Percentiles rank a stretch among this genome's conserved stretches.
phyloP scores from a whole-genome alignment of 37 sponge, comb jelly and placozoan genomes.

The Geodia barretti region DNA sequence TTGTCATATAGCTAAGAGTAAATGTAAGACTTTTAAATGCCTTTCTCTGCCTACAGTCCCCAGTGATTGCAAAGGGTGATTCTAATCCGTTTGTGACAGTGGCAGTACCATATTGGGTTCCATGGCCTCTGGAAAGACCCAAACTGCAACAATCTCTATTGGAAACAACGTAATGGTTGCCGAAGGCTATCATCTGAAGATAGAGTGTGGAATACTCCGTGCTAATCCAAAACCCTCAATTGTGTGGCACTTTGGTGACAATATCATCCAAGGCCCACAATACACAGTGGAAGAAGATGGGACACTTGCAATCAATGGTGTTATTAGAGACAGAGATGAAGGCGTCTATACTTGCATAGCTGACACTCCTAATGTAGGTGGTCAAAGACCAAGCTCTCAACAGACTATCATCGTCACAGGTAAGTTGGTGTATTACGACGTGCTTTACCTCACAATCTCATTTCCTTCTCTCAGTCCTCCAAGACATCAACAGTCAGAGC shows the following conservation, averaged over 20 bases:
- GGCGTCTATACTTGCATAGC: slow-evolving; percentile 29
- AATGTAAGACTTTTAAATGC: neutral
- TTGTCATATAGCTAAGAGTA: neutral
- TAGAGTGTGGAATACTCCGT: slow-evolving; percentile 1
- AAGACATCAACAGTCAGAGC: neutral
- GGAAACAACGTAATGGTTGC: neutral
- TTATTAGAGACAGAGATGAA: neutral
- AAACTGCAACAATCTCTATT: neutral
- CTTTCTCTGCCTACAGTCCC: too few relatives aligned
- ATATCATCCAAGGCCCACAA: neutral
- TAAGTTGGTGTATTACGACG: neutral
- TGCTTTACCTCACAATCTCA: neutral
- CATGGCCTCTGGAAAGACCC: too few relatives aligned
- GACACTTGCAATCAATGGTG: slow-evolving; percentile 2
- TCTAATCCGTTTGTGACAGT: too few relatives aligned
- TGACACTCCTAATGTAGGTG: neutral
- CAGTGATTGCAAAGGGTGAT: too few relatives aligned
- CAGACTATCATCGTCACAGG: neutral
- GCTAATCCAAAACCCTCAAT: slow-evolving; percentile 10
- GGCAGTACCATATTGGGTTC: too few relatives aligned
- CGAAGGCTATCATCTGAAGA: neutral
- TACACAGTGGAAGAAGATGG: neutral
- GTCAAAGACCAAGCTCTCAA: too few relatives aligned
- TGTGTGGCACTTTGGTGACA: neutral
- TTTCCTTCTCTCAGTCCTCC: neutral